These are phyloP conservation scores for Heliconius melpomene DNA, from an alignment of 1,140 invertebrate genomes.

Conservation along the genomic window DNA sequence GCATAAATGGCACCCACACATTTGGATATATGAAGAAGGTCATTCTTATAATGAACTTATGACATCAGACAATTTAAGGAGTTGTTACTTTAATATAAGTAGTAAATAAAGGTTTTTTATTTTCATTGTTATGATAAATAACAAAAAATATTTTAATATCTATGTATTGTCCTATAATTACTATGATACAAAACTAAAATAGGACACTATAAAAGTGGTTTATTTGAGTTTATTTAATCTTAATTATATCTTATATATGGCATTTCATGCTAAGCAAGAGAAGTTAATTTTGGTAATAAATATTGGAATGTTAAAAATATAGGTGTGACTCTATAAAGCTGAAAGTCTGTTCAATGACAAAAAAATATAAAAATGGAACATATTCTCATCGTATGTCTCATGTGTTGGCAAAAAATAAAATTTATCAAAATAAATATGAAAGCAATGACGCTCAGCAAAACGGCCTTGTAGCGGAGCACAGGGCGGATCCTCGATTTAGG, in stretches of 20 bases:
- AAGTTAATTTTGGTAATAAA: not conserved
- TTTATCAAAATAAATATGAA: not conserved
- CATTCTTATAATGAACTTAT: conserved; percentile 37
- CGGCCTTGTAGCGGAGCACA: conserved; percentile 47
- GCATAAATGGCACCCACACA: conserved; percentile 30
- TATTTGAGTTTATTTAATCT: too few relatives aligned
- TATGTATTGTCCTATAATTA: too few relatives aligned
- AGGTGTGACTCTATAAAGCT: not conserved
- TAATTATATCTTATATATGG: too few relatives aligned
- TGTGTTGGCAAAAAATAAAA: conserved; percentile 8
- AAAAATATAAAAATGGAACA: conserved; percentile 18
- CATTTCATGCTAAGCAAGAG: too few relatives aligned
- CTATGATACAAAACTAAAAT: too few relatives aligned
- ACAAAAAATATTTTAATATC: too few relatives aligned
- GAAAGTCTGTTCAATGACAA: conserved; percentile 17
- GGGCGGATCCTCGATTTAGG: conserved; percentile 66
- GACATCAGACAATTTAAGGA: conserved; percentile 35
- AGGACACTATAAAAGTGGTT: too few relatives aligned
- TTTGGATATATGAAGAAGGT: conserved; percentile 30
- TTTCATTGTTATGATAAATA: too few relatives aligned
- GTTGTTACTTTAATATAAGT: conserved; percentile 12
- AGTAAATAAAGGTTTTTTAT: too few relatives aligned
- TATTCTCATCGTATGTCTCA: not conserved
- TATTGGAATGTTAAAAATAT: not conserved
- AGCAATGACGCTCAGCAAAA: conserved; percentile 41